These are phyloP conservation scores for Eurystomus glaucurus DNA, from an alignment of 2,797 vertebrate genomes.

Conservation along the genomic window DNA sequence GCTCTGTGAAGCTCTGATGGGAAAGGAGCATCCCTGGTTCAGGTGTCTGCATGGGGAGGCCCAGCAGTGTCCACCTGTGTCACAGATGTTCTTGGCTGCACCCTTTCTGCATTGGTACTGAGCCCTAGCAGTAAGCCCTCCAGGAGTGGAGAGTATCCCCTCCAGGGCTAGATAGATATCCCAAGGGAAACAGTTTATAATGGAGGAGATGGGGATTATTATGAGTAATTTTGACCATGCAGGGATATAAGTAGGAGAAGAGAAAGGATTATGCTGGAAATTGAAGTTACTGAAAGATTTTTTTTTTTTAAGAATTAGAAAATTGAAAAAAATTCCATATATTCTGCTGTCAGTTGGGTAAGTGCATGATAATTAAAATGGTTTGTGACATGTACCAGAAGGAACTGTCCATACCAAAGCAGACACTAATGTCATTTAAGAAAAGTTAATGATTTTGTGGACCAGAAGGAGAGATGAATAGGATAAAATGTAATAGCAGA, in stretches of 20 bases:
- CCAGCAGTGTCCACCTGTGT: neutral
- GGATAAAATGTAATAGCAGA: neutral
- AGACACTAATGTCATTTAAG: neutral
- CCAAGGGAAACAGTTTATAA: neutral
- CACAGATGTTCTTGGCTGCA: neutral
- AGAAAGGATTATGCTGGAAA: neutral
- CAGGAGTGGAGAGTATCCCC: neutral
- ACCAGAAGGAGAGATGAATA: neutral
- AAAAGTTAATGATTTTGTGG: neutral
- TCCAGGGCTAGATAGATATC: neutral
- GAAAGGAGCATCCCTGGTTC: neutral
- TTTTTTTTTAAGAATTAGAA: neutral
- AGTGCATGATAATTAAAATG: neutral
- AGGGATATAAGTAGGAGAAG: neutral
- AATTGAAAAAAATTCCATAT: neutral
- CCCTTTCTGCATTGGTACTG: neutral
- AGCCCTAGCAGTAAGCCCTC: neutral
- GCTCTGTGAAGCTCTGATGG: neutral
- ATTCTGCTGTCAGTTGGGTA: neutral
- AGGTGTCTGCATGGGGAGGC: neutral
- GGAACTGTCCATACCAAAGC: neutral
- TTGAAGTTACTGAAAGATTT: neutral
- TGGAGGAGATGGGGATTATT: neutral
- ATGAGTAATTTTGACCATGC: neutral
- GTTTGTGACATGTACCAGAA: neutral